Conservation (phyloP, 2,888 invertebrate species). For the Lysandra coridon region DNA sequence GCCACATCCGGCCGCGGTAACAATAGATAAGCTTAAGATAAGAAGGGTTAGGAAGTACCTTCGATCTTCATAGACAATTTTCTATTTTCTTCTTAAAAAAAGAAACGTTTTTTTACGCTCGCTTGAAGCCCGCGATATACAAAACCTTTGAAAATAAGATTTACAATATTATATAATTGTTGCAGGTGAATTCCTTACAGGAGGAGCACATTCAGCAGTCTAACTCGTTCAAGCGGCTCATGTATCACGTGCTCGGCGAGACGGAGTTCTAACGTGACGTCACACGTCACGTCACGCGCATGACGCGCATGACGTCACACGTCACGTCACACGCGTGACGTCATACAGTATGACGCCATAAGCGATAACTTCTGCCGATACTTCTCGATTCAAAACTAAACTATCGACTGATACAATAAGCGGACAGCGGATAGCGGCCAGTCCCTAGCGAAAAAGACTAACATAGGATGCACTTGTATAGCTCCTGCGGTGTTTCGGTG, state of each 20-base stretch:
- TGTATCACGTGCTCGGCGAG: constrained; percentile 93
- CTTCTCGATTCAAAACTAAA: not conserved
- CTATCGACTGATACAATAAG: not conserved
- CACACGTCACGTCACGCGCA: not conserved
- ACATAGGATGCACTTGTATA: constrained; percentile 70
- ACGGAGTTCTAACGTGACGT: constrained; percentile 76
- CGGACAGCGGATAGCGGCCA: not conserved
- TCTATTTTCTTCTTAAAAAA: no score
- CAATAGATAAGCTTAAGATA: no score
- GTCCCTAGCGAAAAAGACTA: constrained; percentile 72
- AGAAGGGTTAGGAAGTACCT: no score
- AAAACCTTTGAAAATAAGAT: not conserved
- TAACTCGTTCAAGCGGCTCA: constrained; percentile 94
- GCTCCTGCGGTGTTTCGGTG: constrained; percentile 74
- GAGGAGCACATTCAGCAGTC: constrained; percentile 94
- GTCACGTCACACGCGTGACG: not conserved
- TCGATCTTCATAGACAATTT: no score
- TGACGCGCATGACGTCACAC: not conserved
- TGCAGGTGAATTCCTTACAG: constrained; percentile 84
- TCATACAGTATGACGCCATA: not conserved
- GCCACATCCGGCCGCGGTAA: no score
- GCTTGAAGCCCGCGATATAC: no score
- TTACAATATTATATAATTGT: constrained; percentile 34
- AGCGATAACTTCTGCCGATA: not conserved
- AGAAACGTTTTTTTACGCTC: no score